Evolutionary conservation across 2,797 vertebrate species (phyloP).

Genomic region (Lagorchestes hirsutus): DNA sequence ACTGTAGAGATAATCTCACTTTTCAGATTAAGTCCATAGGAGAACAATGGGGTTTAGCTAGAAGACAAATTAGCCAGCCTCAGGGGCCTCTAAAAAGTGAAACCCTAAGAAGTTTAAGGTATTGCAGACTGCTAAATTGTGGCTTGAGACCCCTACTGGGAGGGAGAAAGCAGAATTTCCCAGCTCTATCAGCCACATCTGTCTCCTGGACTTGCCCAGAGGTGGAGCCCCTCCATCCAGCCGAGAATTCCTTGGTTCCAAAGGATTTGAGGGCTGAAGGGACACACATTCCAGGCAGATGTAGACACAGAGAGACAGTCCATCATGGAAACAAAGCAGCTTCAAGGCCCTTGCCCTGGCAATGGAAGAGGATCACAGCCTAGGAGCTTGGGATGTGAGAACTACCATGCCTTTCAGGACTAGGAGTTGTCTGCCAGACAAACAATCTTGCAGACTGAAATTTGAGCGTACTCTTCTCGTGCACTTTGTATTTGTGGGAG

Average conservation of each 20-base stretch:
- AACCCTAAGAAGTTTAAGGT: background rate
- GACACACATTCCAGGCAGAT: background rate
- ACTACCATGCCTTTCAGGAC: background rate
- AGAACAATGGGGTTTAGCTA: background rate
- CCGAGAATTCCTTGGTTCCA: background rate
- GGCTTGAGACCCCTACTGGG: background rate
- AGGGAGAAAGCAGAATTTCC: background rate
- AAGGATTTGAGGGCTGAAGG: background rate
- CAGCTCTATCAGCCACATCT: background rate
- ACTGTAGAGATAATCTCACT: background rate
- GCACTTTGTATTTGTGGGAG: background rate
- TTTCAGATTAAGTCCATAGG: background rate
- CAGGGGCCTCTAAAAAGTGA: background rate
- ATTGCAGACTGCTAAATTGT: background rate
- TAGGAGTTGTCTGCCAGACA: background rate
- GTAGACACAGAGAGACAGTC: background rate
- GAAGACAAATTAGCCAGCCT: background rate
- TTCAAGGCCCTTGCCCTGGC: background rate
- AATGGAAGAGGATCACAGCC: background rate
- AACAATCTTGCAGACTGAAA: background rate
- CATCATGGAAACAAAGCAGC: background rate
- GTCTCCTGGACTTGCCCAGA: background rate
- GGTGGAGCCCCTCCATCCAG: too few relatives aligned
- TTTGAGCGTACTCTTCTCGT: background rate
- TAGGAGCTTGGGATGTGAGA: background rate